Base-by-base conservation (phyloP, 2,888 invertebrate genomes). In the Gymnosoma rotundatum region DNA sequence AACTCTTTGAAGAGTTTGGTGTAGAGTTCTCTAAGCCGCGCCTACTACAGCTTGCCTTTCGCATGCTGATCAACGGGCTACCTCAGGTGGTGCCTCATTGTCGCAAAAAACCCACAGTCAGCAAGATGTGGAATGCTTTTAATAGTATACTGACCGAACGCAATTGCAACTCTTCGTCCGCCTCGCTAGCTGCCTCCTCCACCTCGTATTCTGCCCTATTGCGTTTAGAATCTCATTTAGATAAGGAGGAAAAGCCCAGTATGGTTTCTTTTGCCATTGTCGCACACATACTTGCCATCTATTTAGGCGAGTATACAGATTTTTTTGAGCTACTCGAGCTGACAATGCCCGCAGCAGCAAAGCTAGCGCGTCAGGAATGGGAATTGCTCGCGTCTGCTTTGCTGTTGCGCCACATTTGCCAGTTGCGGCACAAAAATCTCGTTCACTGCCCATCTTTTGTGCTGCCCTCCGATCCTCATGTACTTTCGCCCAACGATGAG, bases 371-470 rank as follows among this genome's bases (percentile, higher is more conserved):
- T 60, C 86, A 86, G 81, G 88, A 88, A 84, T 88, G 88, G 88
- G 87, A 88, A 73, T 74, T 88, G 36, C 87, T 88, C 12, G 87
- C 88, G 52, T 88, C 88, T 48, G 88, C 88, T 18, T 76, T 88
- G 78, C 81, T 88, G 72, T 80, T 88, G 78, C 88, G 88, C 7
- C 88, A 88, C 83, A 87, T 88, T 52, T 85, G 87, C 70, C 88
- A 88, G 78, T 52, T 88, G 83, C 86, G 88, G 36, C 88, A 88
- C 83, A 87, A 88, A 76, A 87, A 88, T 67, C 87, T 88, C 61
- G 87, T 88, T 67, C 87, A 87, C 86, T 88, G 88, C 86, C 88
- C 88, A 79, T 88, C 88, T 60, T 88, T 88, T 74, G 88, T 88
- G 78, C 86, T 88, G 86, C 88, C 88, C 72, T 84, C 87, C 74